Evolutionary conservation across 2,797 vertebrate genomes (phyloP).

Genomic region (Cossypha heuglini): DNA sequence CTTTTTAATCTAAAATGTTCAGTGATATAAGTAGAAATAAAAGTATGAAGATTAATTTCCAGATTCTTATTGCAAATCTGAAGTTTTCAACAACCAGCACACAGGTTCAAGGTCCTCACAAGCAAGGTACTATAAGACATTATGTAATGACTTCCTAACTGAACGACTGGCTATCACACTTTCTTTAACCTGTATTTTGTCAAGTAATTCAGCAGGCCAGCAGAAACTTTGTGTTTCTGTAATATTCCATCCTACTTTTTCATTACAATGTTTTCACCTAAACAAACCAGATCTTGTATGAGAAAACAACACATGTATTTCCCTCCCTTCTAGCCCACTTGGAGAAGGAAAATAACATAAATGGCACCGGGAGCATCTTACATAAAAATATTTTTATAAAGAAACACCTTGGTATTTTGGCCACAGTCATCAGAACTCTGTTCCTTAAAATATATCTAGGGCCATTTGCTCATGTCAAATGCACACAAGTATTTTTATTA

Average conservation of each 20-base stretch:
- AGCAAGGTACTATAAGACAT: neutral
- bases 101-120: neutral
- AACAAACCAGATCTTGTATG: neutral
- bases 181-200: neutral
- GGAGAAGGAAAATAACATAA: neutral
- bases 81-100: neutral
- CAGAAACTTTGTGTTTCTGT: neutral
- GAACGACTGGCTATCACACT: neutral
- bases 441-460: neutral
- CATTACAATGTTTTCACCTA: neutral
- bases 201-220: neutral
- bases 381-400: neutral
- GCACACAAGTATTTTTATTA: neutral
- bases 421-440: neutral
- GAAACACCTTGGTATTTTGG: neutral
- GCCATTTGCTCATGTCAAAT: neutral
- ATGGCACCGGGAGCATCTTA: accelerated
- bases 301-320: neutral
- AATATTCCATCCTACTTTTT: neutral
- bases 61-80: neutral
- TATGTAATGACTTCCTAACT: neutral
- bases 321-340: neutral
- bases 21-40: neutral
- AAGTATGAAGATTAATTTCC: neutral
- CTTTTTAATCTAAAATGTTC: neutral